Base-by-base conservation (phyloP, 2,113 vertebrate species). In the Oenanthe oenanthe region DNA sequence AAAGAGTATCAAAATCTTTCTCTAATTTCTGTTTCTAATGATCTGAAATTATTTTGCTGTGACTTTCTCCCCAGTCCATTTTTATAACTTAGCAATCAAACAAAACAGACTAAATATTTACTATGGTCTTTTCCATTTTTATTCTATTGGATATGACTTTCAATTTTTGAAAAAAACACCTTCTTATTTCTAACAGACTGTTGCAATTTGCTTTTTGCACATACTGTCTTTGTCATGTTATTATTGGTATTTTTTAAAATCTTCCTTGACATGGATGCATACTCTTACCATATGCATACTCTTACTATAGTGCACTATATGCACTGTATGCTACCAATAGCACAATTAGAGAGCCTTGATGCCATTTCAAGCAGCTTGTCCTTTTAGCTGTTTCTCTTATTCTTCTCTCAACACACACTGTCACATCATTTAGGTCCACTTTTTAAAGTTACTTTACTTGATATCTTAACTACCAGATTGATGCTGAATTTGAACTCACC, bases 61-160 rank as follows among this genome's bases (percentile, higher is more conserved):
- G 19, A 31, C 10, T 13, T 2, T 9, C 14, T 38, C 26, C 26
- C 8, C 31, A 72, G 36, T 21, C 7, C 17, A 50, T 28, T 76
- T 74, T 73, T 58, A 42, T 8, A 0, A 21, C 40, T 68, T 3
- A 76, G 24, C 1, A 6, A 63, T 56, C 12, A 48, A 91, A 68
- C 3, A 3, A 83, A 79, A 74, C 47, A 17, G 5, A 26, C 8
- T 12, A 40, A 71, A 42, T 32, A 36, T 74, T 78, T 82, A 50
- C 10, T 43, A 19, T 0, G 0, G 4, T 17, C 19, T 77, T 91
- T 61, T 57, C 10, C 3, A 32, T 67, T 79, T 54, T 93, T 53
- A 53, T 42, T 70, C 13, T 61, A 21, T 28, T 73, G 17, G 24
- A 48, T 47, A 14, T 4, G 7, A 43, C 12, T 67, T 73, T 2